phyloP scores from a whole-genome alignment of 2,888 invertebrate genomes.

The Priocnemis perturbator region DNA sequence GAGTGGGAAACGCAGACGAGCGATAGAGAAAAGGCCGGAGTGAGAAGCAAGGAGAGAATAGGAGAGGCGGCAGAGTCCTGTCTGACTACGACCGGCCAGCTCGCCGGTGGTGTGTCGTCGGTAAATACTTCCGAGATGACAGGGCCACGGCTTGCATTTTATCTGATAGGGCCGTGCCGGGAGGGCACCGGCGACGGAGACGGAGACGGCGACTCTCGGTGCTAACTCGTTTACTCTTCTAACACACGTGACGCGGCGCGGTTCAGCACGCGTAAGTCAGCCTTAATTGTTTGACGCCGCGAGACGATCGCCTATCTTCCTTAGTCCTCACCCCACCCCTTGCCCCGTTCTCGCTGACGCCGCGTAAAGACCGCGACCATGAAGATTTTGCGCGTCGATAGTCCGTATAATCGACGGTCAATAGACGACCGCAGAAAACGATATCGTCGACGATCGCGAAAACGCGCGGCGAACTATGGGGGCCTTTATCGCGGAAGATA shows the following conservation, averaged over 20 bases:
- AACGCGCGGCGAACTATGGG: constrained; percentile 17
- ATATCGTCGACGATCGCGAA: constrained; percentile 45
- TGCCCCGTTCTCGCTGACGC: constrained; percentile 2
- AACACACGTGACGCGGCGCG: constrained; percentile 33
- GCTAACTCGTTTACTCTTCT: constrained; percentile 54
- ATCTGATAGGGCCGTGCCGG: constrained; percentile 60
- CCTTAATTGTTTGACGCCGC: constrained; percentile 68
- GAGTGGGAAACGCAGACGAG: no score
- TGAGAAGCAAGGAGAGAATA: no score
- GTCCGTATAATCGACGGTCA: constrained; percentile 47
- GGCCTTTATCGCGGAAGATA: no score
- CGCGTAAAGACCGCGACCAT: constrained; percentile 20
- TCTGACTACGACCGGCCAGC: no score
- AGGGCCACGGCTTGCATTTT: constrained; percentile 54
- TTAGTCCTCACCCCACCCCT: constrained; percentile 17
- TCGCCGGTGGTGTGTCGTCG: constrained; percentile 50
- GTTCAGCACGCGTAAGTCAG: constrained; percentile 58
- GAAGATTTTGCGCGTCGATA: constrained; percentile 51
- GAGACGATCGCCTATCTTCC: constrained; percentile 28
- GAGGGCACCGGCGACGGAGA: constrained; percentile 16
- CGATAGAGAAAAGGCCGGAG: no score
- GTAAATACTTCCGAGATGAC: constrained; percentile 72
- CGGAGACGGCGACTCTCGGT: no score
- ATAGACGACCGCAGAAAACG: constrained; percentile 20
- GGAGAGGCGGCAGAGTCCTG: no score